Evolutionary conservation across 2,888 invertebrate genomes (phyloP).

Genomic region (Machimus atricapillus): DNA sequence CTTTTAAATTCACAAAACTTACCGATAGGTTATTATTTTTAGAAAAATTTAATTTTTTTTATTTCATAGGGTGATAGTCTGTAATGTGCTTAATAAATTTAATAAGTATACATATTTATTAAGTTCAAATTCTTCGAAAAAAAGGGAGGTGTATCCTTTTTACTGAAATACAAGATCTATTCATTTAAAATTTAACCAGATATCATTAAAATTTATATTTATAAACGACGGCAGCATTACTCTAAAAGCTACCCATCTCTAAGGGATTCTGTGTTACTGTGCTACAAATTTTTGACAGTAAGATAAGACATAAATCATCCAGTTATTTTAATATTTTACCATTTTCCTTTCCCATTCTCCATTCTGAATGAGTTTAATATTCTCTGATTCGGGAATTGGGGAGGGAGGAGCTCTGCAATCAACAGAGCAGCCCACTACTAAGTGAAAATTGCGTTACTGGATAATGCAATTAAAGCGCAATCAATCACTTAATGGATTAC

Average conservation of each 20-base stretch:
- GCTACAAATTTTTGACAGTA: not conserved
- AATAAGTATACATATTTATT: no score
- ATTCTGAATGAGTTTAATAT: not conserved
- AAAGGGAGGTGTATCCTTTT: no score
- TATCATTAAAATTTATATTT: no score
- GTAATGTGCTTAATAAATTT: no score
- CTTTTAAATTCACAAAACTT: no score
- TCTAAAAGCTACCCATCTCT: not conserved
- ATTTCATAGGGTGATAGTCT: no score
- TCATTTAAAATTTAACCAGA: no score
- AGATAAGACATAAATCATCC: not conserved
- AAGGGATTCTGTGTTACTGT: not conserved
- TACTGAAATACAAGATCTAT: no score
- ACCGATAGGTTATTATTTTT: no score
- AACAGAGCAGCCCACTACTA: not conserved
- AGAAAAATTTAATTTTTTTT: no score
- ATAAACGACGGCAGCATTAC: not conserved
- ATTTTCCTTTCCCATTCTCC: not conserved
- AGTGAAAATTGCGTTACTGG: slow-evolving; percentile 6
- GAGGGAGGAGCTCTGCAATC: not conserved
- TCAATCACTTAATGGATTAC: slow-evolving; percentile 34
- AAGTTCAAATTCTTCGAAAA: no score
- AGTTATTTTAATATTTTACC: not conserved
- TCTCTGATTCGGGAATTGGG: not conserved
- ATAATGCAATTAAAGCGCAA: slow-evolving; percentile 31